Evolutionary conservation across 2,113 vertebrate genomes (phyloP).

Genomic region (Eidolon helvum): DNA sequence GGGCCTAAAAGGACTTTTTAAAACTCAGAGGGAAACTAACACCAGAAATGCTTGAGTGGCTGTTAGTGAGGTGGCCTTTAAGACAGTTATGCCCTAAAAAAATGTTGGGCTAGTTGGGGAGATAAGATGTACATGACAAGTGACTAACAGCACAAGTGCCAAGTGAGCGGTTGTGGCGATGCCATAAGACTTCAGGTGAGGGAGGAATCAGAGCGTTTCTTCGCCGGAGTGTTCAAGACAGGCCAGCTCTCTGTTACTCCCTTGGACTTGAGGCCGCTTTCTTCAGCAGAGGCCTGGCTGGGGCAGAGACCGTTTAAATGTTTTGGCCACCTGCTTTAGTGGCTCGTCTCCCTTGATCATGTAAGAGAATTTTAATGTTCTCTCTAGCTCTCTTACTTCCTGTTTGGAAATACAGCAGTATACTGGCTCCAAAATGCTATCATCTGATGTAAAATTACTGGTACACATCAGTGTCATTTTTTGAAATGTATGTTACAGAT

Average conservation of each 20-base stretch:
- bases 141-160: background rate
- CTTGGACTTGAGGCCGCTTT: accelerated
- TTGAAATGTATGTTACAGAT: background rate
- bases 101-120: background rate
- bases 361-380: background rate
- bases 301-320: background rate
- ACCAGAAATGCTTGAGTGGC: background rate
- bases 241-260: background rate
- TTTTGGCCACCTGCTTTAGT: background rate
- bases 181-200: background rate
- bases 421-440: background rate
- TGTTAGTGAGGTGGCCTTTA: background rate
- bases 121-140: background rate
- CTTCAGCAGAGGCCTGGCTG: background rate
- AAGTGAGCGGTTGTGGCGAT: accelerated
- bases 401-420: background rate
- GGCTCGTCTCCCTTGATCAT: background rate
- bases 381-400: background rate
- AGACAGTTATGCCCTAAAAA: background rate
- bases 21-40: background rate
- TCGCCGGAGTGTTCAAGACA: accelerated
- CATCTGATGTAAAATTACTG: background rate
- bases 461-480: background rate
- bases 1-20: background rate
- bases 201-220: background rate